phyloP scores from a whole-genome alignment of 2,888 invertebrate species.

The Harmothoe impar region DNA sequence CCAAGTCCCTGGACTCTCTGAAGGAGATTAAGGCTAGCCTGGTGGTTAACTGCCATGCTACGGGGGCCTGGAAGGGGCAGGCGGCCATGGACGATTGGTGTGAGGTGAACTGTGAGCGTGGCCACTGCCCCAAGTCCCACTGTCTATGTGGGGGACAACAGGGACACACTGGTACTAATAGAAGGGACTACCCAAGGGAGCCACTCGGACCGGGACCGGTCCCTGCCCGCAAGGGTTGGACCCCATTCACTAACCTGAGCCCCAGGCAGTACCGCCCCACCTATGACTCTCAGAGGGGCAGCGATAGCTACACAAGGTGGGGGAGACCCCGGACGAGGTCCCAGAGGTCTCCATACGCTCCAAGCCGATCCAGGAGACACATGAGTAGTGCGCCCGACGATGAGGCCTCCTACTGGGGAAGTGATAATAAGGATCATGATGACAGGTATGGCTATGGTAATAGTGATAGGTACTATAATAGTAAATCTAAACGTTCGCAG shows the following conservation, averaged over 20 bases:
- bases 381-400: background rate
- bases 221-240: background rate
- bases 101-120: slow-evolving; percentile 51
- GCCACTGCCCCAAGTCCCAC: slow-evolving; percentile 49
- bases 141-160: slow-evolving; percentile 19
- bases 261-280: background rate
- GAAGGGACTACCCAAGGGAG: background rate
- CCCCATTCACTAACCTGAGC: background rate
- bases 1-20: background rate
- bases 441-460: background rate
- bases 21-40: slow-evolving; percentile 3
- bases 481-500: background rate
- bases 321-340: background rate
- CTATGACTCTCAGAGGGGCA: background rate
- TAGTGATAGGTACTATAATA: background rate
- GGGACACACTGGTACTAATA: background rate
- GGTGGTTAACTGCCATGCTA: slow-evolving; percentile 30
- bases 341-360: background rate
- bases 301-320: background rate
- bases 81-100: slow-evolving; percentile 54
- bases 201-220: background rate
- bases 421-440: background rate
- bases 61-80: slow-evolving; percentile 50
- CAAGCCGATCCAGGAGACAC: background rate
- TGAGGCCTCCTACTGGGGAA: background rate